Percentiles rank a stretch among this genome's conserved stretches.
These are phyloP conservation scores for Bombycilla garrulus DNA, from an alignment of 2,113 vertebrate genomes.

Conservation along the genomic window DNA sequence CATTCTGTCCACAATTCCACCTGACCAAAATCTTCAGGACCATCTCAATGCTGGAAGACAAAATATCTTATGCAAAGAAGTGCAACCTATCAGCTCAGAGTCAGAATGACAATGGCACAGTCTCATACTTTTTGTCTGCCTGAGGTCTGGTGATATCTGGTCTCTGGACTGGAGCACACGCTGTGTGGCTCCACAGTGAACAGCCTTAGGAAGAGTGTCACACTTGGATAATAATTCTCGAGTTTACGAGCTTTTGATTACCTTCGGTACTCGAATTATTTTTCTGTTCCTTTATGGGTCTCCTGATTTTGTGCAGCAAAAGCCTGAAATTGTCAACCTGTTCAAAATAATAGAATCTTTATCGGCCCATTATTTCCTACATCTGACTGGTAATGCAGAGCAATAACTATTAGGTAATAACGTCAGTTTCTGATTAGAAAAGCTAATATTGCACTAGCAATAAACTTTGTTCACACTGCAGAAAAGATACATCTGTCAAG, in stretches of 20 bases:
- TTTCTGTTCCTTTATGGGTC: constrained; percentile 31
- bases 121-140: background rate
- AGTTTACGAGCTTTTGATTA: constrained; percentile 28
- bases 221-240: background rate
- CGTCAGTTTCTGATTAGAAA: constrained; percentile 62
- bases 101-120: background rate
- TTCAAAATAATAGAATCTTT: constrained; percentile 69
- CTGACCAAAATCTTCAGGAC: background rate
- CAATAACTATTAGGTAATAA: constrained; percentile 66
- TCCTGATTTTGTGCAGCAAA: constrained; percentile 18
- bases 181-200: background rate
- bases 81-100: background rate
- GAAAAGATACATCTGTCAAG: background rate
- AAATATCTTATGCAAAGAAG: background rate
- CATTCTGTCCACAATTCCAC: background rate
- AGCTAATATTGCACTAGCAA: constrained; percentile 54
- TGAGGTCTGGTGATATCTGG: background rate
- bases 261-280: constrained; percentile 29
- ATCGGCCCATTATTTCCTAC: constrained; percentile 67
- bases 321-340: constrained; percentile 53
- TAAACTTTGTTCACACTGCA: constrained; percentile 35
- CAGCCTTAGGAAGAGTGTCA: background rate
- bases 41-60: background rate
- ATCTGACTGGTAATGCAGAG: constrained; percentile 61
- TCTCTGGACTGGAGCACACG: accelerated